phyloP scores from a whole-genome alignment of 2,113 vertebrate species.

The Lipophrys pholis region DNA sequence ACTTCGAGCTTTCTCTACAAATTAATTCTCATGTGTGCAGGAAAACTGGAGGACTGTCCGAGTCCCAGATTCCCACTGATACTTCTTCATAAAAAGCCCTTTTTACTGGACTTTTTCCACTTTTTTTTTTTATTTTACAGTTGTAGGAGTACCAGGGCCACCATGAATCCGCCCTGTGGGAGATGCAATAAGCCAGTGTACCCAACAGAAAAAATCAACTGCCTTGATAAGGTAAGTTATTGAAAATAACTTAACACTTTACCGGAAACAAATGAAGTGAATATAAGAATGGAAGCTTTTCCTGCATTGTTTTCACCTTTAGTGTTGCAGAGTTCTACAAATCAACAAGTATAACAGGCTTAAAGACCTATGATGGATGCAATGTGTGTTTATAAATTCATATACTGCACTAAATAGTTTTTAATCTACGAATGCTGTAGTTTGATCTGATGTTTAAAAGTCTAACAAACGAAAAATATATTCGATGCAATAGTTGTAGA shows the following conservation, averaged over 20 bases:
- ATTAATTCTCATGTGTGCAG: conserved; percentile 32
- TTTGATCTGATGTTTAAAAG: no score
- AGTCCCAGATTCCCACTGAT: not conserved
- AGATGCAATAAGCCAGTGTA: conserved; percentile 95
- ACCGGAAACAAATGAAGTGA: no score
- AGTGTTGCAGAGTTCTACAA: no score
- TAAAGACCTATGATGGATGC: no score
- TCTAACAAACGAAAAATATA: no score
- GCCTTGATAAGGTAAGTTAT: conserved; percentile 92
- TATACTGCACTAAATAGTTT: no score
- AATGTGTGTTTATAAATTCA: no score
- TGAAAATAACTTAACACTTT: not conserved
- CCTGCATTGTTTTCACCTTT: no score
- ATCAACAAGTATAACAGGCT: no score
- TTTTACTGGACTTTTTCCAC: not conserved
- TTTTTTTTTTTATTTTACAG: not conserved
- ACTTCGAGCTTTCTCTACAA: not conserved
- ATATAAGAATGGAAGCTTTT: no score
- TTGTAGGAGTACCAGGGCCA: not conserved
- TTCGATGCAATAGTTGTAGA: no score
- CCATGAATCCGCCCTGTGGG: conserved; percentile 94
- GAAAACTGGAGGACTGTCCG: not conserved
- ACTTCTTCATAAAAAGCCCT: not conserved
- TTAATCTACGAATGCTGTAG: no score
- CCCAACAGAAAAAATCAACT: conserved; percentile 98